Evolutionary conservation across 2,888 invertebrate genomes (phyloP).

Genomic region (Polydrusus pterygomalis): DNA sequence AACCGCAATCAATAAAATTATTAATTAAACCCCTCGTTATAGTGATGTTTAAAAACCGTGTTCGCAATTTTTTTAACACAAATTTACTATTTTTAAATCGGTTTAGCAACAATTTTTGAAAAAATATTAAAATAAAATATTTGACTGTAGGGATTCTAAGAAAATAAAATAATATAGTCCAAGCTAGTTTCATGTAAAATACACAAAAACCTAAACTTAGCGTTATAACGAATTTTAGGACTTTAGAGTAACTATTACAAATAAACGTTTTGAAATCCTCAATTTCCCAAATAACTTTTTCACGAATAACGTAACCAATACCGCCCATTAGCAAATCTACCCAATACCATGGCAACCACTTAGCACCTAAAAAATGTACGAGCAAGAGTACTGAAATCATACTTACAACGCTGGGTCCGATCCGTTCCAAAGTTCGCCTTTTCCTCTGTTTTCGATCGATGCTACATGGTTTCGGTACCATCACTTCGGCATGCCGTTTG

Average conservation of each 20-base stretch:
- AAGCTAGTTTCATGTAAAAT: not conserved
- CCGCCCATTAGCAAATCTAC: constrained; percentile 12
- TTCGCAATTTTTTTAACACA: not conserved
- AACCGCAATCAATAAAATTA: not conserved
- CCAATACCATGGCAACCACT: not conserved
- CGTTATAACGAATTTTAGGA: not conserved
- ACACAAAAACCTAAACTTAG: not conserved
- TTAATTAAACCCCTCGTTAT: not conserved
- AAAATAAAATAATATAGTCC: not conserved
- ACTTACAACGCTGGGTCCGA: constrained; percentile 78
- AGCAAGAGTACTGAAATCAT: constrained; percentile 48
- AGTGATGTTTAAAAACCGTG: not conserved
- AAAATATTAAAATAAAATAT: not conserved
- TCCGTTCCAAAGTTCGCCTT: constrained; percentile 78
- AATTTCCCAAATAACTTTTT: not conserved
- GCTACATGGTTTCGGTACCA: constrained; percentile 57
- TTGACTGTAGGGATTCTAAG: not conserved
- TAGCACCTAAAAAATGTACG: constrained; percentile 25
- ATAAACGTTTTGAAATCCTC: not conserved
- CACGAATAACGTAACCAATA: constrained; percentile 9
- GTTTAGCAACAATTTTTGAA: too few species aligned
- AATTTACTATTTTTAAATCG: not conserved
- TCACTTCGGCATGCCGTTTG: constrained; percentile 67
- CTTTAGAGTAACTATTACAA: not conserved
- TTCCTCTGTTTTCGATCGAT: constrained; percentile 72